Conservation (phyloP, 2,888 invertebrate genomes). For the Drosophila cognata region DNA sequence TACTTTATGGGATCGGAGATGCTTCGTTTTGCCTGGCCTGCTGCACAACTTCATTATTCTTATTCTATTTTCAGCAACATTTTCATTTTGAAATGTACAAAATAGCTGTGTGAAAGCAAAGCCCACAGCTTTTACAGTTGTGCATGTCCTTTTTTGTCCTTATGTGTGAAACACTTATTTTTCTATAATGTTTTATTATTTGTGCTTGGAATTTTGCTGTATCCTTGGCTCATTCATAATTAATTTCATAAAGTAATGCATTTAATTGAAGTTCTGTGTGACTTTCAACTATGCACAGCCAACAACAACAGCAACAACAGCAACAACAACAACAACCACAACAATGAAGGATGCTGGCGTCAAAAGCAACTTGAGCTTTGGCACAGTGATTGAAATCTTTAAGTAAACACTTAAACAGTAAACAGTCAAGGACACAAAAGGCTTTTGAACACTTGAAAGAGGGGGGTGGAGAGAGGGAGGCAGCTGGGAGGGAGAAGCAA, state of each 20-base stretch:
- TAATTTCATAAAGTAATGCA: constrained; percentile 70
- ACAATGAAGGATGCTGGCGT: not conserved
- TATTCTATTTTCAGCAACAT: constrained; percentile 38
- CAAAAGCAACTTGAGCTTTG: constrained; percentile 2
- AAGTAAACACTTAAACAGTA: not conserved
- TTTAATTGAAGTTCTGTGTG: constrained; percentile 74
- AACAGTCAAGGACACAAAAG: too few species aligned
- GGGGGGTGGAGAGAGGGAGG: not conserved
- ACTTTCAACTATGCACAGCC: constrained; percentile 40
- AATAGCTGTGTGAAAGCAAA: not conserved
- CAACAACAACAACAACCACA: not conserved
- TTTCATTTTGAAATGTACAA: constrained; percentile 29
- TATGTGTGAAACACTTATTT: constrained; percentile 13
- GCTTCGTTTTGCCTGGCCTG: not conserved
- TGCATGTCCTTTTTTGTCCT: constrained; percentile 23
- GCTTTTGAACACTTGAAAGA: not conserved
- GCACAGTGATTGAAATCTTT: constrained; percentile 26
- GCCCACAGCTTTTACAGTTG: constrained; percentile 11
- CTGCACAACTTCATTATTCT: constrained; percentile 15
- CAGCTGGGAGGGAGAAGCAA: not conserved
- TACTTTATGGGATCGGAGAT: not conserved
- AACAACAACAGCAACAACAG: constrained; percentile 1
- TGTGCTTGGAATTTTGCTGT: constrained; percentile 22
- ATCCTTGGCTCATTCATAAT: constrained; percentile 64
- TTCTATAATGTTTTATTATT: not conserved